phyloP scores from a whole-genome alignment of 2,113 vertebrate species.

The Oreotrochilus melanogaster region DNA sequence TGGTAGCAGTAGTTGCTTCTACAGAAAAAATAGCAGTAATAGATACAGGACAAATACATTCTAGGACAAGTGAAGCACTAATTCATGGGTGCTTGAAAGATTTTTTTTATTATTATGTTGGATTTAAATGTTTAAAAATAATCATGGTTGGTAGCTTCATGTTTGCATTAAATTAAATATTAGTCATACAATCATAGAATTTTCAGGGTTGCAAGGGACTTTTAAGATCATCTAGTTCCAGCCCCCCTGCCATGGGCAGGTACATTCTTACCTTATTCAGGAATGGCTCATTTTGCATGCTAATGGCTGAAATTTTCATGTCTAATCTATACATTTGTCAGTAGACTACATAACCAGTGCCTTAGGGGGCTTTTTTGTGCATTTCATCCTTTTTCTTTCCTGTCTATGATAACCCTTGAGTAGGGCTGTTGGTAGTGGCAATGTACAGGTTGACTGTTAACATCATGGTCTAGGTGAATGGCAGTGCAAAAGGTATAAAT shows the following conservation, averaged over 20 bases:
- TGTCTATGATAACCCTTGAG: neutral
- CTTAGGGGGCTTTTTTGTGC: neutral
- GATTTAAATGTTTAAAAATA: neutral
- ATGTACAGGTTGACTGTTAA: neutral
- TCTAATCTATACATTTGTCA: neutral
- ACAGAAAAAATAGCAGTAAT: neutral
- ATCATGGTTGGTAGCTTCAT: neutral
- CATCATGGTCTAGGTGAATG: neutral
- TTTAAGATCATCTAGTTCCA: too few species aligned
- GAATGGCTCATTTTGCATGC: neutral
- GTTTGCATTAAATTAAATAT: neutral
- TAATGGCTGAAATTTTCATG: neutral
- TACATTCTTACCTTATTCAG: neutral
- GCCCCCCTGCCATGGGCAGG: too few species aligned
- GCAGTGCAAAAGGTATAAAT: neutral
- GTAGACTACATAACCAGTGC: neutral
- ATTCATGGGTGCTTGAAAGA: neutral
- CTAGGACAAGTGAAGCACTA: neutral
- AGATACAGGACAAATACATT: neutral
- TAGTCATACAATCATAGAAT: neutral
- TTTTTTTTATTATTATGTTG: neutral
- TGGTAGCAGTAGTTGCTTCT: neutral
- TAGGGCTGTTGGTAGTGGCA: neutral
- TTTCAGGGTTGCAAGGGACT: too few species aligned
- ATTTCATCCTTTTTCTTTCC: neutral